Conservation (phyloP, 2,888 invertebrate genomes). For the Lepetodrilus schrolli region DNA sequence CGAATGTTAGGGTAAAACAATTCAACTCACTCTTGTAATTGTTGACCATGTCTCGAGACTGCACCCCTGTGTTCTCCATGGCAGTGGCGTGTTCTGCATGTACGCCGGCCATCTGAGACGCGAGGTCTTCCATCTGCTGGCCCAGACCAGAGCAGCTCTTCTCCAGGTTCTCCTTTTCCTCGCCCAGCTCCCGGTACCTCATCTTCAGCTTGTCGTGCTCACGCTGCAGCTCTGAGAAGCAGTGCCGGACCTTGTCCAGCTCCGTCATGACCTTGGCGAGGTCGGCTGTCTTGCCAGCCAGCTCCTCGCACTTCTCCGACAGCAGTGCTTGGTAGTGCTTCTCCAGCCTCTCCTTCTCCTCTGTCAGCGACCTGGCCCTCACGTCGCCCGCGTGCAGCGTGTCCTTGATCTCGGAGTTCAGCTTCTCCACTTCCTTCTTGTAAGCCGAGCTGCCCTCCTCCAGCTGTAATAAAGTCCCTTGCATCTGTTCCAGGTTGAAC, state of each 20-base stretch:
- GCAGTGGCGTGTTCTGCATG: constrained; percentile 15
- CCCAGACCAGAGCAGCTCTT: constrained; percentile 29
- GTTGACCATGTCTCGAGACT: constrained; percentile 37
- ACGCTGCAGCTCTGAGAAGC: constrained; percentile 35
- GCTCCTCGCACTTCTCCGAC: constrained; percentile 46
- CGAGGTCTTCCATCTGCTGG: constrained; percentile 28
- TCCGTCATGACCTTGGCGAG: constrained; percentile 36
- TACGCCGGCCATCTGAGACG: not conserved
- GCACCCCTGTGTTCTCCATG: constrained; percentile 31
- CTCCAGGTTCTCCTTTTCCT: constrained; percentile 34
- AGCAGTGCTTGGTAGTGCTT: constrained; percentile 43
- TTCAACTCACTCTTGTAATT: constrained; percentile 27
- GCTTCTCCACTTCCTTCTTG: constrained; percentile 24
- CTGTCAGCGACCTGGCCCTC: not conserved
- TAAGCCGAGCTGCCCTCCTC: constrained; percentile 7
- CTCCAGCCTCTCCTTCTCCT: constrained; percentile 35
- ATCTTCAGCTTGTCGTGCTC: constrained; percentile 32
- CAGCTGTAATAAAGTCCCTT: not conserved
- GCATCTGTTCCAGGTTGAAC: not conserved
- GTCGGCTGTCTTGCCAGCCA: constrained; percentile 42
- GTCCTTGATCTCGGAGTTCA: constrained; percentile 34
- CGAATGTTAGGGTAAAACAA: no score
- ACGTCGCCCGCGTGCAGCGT: constrained; percentile 3
- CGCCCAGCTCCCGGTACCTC: constrained; percentile 15
- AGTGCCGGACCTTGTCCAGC: constrained; percentile 39